Evolutionary conservation across 2,113 vertebrate species (phyloP).

Genomic region (Echinops telfairi): DNA sequence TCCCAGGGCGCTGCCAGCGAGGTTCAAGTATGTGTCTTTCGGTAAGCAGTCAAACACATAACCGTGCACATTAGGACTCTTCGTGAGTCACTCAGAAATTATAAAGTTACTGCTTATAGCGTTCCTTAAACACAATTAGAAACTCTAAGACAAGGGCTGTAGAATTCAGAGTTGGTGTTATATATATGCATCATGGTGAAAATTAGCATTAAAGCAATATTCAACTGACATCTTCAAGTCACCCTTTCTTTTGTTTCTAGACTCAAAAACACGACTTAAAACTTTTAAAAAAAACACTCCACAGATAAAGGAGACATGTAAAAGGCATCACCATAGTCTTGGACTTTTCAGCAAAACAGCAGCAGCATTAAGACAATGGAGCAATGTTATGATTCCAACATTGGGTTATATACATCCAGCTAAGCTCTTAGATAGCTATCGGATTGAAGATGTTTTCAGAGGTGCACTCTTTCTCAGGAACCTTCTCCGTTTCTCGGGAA

Average conservation of each 20-base stretch:
- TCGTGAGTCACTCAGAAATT: too few relatives aligned
- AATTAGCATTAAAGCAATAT: conserved; percentile 38
- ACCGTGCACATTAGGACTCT: too few relatives aligned
- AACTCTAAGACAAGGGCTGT: not conserved
- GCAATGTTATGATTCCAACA: not conserved
- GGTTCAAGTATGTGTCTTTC: too few relatives aligned
- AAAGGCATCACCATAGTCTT: not conserved
- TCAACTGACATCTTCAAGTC: not conserved
- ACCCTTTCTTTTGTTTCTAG: conserved; percentile 8
- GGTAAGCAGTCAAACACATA: too few relatives aligned
- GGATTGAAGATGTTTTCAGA: not conserved
- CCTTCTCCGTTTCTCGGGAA: not conserved
- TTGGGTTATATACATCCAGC: not conserved
- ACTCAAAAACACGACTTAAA: not conserved
- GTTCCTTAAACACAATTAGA: too few relatives aligned
- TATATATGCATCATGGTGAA: not conserved
- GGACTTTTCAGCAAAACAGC: not conserved
- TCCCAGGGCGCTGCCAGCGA: too few relatives aligned
- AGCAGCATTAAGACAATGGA: not conserved
- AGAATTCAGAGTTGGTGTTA: conserved; percentile 16
- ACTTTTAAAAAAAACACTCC: not conserved
- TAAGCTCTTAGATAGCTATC: not conserved
- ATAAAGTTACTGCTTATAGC: too few relatives aligned
- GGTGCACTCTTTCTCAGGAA: not conserved
- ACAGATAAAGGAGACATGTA: not conserved